A percentile compares a stretch with the other conserved stretches of the same genome.
phyloP scores from a whole-genome alignment of 2,888 invertebrate genomes.

The Cerastoderma edule region DNA sequence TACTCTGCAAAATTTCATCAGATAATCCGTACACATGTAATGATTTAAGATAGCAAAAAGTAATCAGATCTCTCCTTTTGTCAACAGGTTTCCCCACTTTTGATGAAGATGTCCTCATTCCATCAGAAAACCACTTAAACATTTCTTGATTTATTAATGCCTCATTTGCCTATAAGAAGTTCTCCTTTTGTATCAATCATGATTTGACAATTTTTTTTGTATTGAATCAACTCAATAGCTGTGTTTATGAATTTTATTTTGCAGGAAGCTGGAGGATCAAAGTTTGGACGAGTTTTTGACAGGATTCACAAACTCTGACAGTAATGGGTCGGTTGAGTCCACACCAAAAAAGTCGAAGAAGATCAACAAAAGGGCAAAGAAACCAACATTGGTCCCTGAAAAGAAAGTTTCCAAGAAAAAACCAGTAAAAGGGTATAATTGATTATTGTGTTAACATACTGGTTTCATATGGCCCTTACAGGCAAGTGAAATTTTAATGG shows the following conservation, averaged over 20 bases:
- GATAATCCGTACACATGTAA: too few species aligned
- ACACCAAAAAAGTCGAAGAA: slow-evolving; percentile 34
- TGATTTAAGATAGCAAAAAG: too few species aligned
- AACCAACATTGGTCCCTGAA: neutral
- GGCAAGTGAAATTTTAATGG: neutral
- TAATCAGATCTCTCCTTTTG: too few species aligned
- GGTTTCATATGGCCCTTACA: neutral
- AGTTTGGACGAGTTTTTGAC: slow-evolving; percentile 73
- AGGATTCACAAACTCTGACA: slow-evolving; percentile 58
- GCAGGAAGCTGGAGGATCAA: slow-evolving; percentile 68
- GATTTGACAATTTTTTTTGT: neutral
- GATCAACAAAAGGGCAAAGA: neutral
- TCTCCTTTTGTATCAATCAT: neutral
- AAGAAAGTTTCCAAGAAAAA: neutral
- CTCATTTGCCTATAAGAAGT: neutral
- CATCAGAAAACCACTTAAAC: neutral
- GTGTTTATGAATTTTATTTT: too few species aligned
- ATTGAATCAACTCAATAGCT: too few species aligned
- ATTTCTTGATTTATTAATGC: neutral
- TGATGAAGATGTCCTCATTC: neutral
- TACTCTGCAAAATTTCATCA: too few species aligned
- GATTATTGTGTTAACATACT: neutral
- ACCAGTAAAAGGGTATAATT: neutral
- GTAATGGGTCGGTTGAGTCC: slow-evolving; percentile 46
- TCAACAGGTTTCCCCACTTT: neutral